Evolutionary conservation across 2,888 invertebrate species (phyloP), one percentile per base, ranked within the genome.

Genomic region (Spatulosminthurus flaviceps): DNA sequence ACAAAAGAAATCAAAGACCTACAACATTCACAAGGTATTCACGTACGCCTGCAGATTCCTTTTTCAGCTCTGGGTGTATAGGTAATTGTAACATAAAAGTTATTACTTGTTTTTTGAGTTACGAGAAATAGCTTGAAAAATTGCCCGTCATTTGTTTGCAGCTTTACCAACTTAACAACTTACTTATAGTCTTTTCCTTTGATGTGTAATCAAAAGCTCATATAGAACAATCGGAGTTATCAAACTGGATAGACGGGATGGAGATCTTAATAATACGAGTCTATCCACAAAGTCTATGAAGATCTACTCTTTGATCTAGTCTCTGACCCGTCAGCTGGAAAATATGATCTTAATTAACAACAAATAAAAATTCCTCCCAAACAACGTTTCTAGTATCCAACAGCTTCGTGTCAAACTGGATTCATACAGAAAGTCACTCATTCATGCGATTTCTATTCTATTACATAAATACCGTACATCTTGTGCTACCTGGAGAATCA

Each of bases 321-420:
- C 79, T 76, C 71, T 22, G 61, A 28, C 28, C 29, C 60, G 42
- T 79, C 61, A 69, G 42, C 78, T 72, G 78, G 76, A 78, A 82
- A 82, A 80, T 82, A 79, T 78, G 82, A 80, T 80, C 76, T 79
- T 82, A 80, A 80, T 80, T 76, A 77, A 67, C 70, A 21, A 42
- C 70, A 70, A 64, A 64, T 64, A 26, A 64, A 51, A 51, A 51
- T 51, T 51, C 51, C n/a, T 9, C 16, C 51, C 51, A 2, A 13
- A 51, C 51, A 51, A 19, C 2, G 16, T 2, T 5, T n/a, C 5
- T n/a, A 51, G 16, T 9, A 7, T 34, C 16, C 7, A 51, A 13
- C 5, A 51, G n/a, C 16, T 51, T 11, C 51, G 5, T 51, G 51
- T 51, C 51, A 51, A n/a, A 51, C 51, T 51, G 16, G 16, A 51